Percentiles rank a stretch among this genome's conserved stretches.
Evolutionary conservation across 1,140 invertebrate species (phyloP).

Genomic region (Scaptomyza montana): DNA sequence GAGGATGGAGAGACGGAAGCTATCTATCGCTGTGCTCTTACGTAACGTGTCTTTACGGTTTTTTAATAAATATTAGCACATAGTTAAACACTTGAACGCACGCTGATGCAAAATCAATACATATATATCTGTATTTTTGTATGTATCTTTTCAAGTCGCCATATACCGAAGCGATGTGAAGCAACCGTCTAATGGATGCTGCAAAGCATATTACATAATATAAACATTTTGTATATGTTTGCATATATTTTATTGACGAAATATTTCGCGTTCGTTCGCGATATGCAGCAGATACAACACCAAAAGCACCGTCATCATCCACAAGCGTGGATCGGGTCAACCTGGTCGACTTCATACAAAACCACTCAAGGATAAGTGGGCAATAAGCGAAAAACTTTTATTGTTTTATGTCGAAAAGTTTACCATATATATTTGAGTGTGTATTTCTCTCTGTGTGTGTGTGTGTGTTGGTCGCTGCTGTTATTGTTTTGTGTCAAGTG

Average conservation of each 20-base stretch:
- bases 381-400: slow-evolving; percentile 82
- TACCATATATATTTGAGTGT: slow-evolving; percentile 14
- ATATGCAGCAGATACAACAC: slow-evolving; percentile 3
- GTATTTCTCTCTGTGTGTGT: neutral
- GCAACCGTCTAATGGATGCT: slow-evolving; percentile 44
- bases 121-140: neutral
- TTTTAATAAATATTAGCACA: slow-evolving; percentile 82
- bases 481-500: slow-evolving; percentile 49
- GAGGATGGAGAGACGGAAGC: neutral
- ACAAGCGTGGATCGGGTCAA: neutral
- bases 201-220: slow-evolving; percentile 36
- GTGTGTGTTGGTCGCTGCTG: slow-evolving; percentile 12
- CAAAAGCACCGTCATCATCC: slow-evolving; percentile 7
- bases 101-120: slow-evolving; percentile 79
- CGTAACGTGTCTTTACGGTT: slow-evolving; percentile 58
- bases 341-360: slow-evolving; percentile 66
- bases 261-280: slow-evolving; percentile 48
- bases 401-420: slow-evolving; percentile 76
- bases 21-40: slow-evolving; percentile 52
- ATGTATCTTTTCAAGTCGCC: no score
- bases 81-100: slow-evolving; percentile 73
- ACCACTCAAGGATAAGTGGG: slow-evolving; percentile 80
- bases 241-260: slow-evolving; percentile 72
- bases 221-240: slow-evolving; percentile 5
- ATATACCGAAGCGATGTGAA: slow-evolving; percentile 2